phyloP scores from a whole-genome alignment of 2,797 vertebrate species.

The Glyptemys insculpta region DNA sequence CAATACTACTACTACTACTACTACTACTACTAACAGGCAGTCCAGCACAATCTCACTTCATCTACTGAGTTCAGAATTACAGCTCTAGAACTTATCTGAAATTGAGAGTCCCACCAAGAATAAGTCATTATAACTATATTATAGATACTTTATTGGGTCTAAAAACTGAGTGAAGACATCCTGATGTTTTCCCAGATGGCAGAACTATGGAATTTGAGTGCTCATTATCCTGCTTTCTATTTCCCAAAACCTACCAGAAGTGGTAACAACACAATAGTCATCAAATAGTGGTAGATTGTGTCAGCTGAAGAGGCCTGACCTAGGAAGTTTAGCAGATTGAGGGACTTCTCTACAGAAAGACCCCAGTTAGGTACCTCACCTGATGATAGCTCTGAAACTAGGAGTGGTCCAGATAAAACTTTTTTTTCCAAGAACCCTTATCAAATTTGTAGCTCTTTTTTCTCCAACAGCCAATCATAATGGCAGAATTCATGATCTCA shows the following conservation, averaged over 20 bases:
- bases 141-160: not conserved
- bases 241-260: not conserved
- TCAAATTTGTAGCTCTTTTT: not conserved
- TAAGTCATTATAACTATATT: not conserved
- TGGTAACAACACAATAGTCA: not conserved
- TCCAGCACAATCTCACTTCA: not conserved
- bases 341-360: not conserved
- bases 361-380: not conserved
- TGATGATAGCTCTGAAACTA: not conserved
- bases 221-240: not conserved
- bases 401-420: not conserved
- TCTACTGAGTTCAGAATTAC: not conserved
- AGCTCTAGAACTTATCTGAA: not conserved
- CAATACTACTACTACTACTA: no score
- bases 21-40: not conserved
- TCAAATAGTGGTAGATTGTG: not conserved
- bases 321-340: rapidly evolving
- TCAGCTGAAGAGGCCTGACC: not conserved
- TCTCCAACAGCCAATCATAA: not conserved
- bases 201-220: not conserved
- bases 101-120: not conserved
- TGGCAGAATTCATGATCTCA: not conserved
- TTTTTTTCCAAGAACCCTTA: rapidly evolving
- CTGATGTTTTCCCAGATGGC: not conserved
- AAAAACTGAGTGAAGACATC: not conserved